phyloP scores from a whole-genome alignment of 1,140 invertebrate species.

The Drosophila arizonae region DNA sequence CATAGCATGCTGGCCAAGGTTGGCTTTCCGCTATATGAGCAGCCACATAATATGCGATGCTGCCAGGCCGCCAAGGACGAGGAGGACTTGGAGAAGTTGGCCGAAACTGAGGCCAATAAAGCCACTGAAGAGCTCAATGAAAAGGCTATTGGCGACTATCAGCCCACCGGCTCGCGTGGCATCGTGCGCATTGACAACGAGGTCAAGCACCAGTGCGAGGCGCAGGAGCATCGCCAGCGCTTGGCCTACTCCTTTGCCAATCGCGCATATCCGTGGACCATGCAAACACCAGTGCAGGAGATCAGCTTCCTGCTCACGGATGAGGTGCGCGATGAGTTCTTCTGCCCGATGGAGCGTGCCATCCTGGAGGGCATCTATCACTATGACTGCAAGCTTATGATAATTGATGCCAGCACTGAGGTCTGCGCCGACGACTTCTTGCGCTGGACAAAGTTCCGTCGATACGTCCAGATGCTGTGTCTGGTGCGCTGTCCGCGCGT shows the following conservation, averaged over 20 bases:
- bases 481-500: conserved; percentile 52
- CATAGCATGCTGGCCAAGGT: conserved; percentile 54
- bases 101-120: background rate
- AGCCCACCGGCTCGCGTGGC: conserved; percentile 12
- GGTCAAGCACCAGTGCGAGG: background rate
- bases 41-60: conserved; percentile 55
- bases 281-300: conserved; percentile 59
- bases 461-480: conserved; percentile 56
- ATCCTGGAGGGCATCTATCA: conserved; percentile 52
- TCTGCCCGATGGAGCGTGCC: conserved; percentile 37
- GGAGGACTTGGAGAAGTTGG: conserved; percentile 14
- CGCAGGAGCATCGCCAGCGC: conserved; percentile 48
- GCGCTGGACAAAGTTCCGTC: conserved; percentile 69
- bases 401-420: conserved; percentile 61
- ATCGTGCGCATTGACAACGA: conserved; percentile 44
- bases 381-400: conserved; percentile 58
- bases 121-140: conserved; percentile 5
- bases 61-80: conserved; percentile 19
- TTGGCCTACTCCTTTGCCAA: conserved; percentile 67
- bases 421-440: conserved; percentile 53
- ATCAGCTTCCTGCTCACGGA: conserved; percentile 40
- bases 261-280: conserved; percentile 68
- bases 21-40: conserved; percentile 53
- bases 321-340: conserved; percentile 35
- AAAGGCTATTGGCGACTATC: conserved; percentile 12